phyloP scores from a whole-genome alignment of 1,140 invertebrate species.

The Dolichoris vasculosae region DNA sequence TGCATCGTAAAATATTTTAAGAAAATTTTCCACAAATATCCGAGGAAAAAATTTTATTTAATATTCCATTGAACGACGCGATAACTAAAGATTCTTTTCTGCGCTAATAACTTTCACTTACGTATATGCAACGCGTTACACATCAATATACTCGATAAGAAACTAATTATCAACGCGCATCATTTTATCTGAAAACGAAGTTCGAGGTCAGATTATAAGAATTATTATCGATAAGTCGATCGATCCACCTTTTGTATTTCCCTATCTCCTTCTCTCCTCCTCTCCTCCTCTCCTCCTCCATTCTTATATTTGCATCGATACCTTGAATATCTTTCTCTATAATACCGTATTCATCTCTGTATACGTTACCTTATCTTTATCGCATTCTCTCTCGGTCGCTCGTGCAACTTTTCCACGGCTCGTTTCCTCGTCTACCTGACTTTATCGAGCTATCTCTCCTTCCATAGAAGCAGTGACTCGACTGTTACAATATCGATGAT shows the following conservation, averaged over 20 bases:
- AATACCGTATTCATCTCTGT: background rate
- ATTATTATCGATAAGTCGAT: background rate
- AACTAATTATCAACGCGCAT: background rate
- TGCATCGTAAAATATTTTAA: no score
- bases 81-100: background rate
- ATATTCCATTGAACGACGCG: background rate
- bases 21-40: no score
- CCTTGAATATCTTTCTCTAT: background rate
- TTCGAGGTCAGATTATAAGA: background rate
- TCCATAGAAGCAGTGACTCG: background rate
- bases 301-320: background rate
- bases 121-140: background rate
- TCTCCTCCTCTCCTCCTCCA: background rate
- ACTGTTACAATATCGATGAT: slow-evolving; percentile 39
- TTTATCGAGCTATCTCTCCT: background rate
- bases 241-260: background rate
- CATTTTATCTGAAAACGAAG: background rate
- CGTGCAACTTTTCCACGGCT: background rate
- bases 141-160: background rate
- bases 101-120: background rate
- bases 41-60: no score
- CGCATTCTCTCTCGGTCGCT: background rate
- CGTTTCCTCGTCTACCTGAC: background rate
- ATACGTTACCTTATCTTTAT: background rate
- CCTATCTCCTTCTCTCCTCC: background rate